phyloP scores from a whole-genome alignment of 2,797 vertebrate genomes.

The Crocidura indochinensis region DNA sequence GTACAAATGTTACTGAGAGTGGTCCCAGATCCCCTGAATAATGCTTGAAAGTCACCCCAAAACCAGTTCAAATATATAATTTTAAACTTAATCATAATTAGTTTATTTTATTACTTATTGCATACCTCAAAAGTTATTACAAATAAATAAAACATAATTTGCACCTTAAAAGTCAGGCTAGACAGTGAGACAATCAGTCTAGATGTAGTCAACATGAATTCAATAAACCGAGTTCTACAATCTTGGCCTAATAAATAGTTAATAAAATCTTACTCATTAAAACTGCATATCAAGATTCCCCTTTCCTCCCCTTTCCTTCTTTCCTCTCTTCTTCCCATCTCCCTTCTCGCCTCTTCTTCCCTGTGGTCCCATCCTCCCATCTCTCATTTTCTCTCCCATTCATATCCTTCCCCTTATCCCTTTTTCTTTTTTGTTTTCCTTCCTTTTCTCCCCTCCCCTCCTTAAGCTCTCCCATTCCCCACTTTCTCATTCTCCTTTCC shows the following conservation, averaged over 20 bases:
- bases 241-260: not conserved
- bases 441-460: no score
- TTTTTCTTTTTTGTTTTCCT: no score
- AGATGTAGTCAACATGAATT: not conserved
- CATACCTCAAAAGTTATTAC: conserved; percentile 11
- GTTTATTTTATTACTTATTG: conserved; percentile 12
- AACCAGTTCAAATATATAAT: not conserved
- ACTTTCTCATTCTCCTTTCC: no score
- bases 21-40: no score
- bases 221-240: not conserved
- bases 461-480: no score
- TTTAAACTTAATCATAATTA: conserved; percentile 25
- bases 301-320: no score
- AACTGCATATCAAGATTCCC: not conserved
- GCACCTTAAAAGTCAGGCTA: conserved; percentile 36
- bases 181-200: not conserved
- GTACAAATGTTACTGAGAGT: no score
- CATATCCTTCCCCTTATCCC: no score
- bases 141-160: conserved; percentile 9
- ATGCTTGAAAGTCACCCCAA: not conserved
- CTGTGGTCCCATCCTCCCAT: no score
- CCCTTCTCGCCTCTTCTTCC: no score
- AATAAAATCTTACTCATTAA: conserved; percentile 22
- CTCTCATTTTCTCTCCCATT: no score
- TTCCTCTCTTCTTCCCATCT: no score